phyloP scores from a whole-genome alignment of 2,888 invertebrate genomes.

The Eristalis pertinax region DNA sequence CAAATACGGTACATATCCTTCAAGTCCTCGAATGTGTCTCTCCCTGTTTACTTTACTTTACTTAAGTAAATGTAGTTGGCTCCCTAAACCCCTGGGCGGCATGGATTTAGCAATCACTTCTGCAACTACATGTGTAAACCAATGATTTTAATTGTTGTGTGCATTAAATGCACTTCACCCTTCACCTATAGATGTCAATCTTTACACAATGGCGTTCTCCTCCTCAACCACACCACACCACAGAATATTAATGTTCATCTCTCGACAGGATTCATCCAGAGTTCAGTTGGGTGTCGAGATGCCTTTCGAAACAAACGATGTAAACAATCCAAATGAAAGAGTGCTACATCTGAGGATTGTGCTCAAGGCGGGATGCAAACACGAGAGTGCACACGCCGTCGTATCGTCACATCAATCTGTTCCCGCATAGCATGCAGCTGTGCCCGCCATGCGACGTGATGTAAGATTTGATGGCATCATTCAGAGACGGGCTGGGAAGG shows the following conservation, averaged over 20 bases:
- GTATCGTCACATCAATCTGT: conserved; percentile 33
- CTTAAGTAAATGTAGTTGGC: too few species aligned
- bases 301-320: conserved; percentile 59
- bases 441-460: conserved; percentile 28
- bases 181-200: too few species aligned
- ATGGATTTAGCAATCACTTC: too few species aligned
- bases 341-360: conserved; percentile 40
- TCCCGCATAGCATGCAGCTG: conserved; percentile 32
- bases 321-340: conserved; percentile 64
- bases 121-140: too few species aligned
- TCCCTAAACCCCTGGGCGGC: too few species aligned
- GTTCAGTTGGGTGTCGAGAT: conserved; percentile 28
- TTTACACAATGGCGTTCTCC: not conserved
- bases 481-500: not conserved
- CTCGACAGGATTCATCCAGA: conserved; percentile 21
- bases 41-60: too few species aligned
- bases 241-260: conserved; percentile 18
- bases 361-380: conserved; percentile 51
- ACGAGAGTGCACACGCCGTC: conserved; percentile 2
- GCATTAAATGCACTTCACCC: too few species aligned
- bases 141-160: too few species aligned
- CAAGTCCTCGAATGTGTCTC: too few species aligned
- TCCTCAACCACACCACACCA: not conserved
- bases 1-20: too few species aligned
- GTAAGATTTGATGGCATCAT: conserved; percentile 38